Evolutionary conservation across 2,113 vertebrate species (phyloP).

Genomic region (Diadophis punctatus): DNA sequence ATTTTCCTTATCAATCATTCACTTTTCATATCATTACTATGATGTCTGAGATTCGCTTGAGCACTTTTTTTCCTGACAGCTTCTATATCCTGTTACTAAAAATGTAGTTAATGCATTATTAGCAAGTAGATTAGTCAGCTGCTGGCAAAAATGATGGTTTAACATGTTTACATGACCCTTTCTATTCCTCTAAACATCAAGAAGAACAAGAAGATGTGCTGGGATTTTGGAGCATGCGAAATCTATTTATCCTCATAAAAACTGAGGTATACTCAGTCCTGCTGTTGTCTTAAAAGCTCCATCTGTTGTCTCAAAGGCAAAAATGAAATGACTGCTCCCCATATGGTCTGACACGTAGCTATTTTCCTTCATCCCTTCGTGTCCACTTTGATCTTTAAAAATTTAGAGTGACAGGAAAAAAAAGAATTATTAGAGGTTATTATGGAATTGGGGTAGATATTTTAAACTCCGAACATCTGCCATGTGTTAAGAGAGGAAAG

Average conservation of each 20-base stretch:
- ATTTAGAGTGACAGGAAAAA: too few relatives aligned
- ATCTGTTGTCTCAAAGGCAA: neutral
- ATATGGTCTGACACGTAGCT: neutral
- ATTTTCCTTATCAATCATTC: neutral
- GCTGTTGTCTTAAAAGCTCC: neutral
- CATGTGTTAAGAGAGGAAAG: neutral
- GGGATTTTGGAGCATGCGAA: neutral
- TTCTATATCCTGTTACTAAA: slow-evolving; percentile 27
- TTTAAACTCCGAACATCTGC: neutral
- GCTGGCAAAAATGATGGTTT: slow-evolving; percentile 41
- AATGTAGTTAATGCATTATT: slow-evolving; percentile 38
- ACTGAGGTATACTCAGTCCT: rapidly evolving
- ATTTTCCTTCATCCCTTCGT: neutral
- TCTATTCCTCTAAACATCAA: slow-evolving; percentile 13
- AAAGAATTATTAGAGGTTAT: neutral
- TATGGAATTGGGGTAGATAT: neutral
- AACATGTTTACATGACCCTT: slow-evolving; percentile 26
- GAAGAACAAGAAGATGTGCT: neutral
- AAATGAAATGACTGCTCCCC: neutral
- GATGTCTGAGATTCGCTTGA: neutral
- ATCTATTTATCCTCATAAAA: neutral
- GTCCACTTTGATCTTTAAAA: neutral
- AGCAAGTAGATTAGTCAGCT: slow-evolving; percentile 36
- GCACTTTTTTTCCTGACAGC: slow-evolving; percentile 40
- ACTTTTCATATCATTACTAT: neutral